Percentiles rank a stretch among this genome's conserved stretches.
phyloP scores from a whole-genome alignment of 2,113 vertebrate species.

The Zosterops lateralis region DNA sequence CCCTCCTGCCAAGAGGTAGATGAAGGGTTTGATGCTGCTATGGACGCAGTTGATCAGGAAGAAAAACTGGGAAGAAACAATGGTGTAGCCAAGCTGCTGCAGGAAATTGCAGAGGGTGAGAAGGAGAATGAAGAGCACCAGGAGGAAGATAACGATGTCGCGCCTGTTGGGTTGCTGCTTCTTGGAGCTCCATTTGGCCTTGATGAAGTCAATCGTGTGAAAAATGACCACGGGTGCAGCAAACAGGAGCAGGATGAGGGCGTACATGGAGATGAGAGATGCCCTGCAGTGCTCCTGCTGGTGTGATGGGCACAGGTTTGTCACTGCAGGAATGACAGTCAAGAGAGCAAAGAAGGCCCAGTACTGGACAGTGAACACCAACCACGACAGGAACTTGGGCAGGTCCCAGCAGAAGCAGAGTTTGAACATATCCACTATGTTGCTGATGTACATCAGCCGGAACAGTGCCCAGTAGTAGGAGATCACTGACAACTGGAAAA shows the following conservation, averaged over 20 bases:
- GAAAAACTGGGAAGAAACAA: accelerated
- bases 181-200: background rate
- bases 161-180: accelerated
- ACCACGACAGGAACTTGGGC: too few species aligned
- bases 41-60: background rate
- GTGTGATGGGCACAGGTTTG: background rate
- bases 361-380: accelerated
- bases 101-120: background rate
- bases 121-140: background rate
- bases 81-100: accelerated
- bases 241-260: background rate
- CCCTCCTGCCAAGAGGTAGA: background rate
- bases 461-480: background rate
- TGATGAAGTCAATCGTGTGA: background rate
- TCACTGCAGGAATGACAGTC: background rate
- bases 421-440: too few species aligned
- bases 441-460: too few species aligned
- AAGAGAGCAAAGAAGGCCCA: background rate
- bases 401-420: too few species aligned
- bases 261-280: background rate
- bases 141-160: background rate
- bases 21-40: conserved; percentile 2
- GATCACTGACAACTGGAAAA: too few species aligned
- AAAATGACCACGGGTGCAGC: conserved; percentile 14
- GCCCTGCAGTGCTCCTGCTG: accelerated